These are phyloP conservation scores for Drosophila arizonae DNA, from an alignment of 1,140 invertebrate genomes.

Conservation along the genomic window DNA sequence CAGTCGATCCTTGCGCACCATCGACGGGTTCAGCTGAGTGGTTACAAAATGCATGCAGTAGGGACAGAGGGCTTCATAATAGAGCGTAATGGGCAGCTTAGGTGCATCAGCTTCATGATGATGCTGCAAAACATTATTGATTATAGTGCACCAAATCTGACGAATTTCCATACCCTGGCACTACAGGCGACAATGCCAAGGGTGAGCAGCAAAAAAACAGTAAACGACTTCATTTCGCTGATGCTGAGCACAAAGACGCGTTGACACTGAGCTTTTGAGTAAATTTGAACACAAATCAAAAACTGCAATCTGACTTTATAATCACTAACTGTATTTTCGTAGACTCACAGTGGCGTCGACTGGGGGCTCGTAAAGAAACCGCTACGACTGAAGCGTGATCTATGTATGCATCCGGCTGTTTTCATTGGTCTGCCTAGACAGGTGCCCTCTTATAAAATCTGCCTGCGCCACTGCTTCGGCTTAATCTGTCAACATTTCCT, in stretches of 20 bases:
- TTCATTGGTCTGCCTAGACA: too few species aligned
- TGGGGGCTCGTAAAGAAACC: background rate
- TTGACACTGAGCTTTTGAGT: slow-evolving; percentile 30
- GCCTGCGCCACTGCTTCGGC: slow-evolving; percentile 19
- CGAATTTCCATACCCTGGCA: slow-evolving; percentile 4
- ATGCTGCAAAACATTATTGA: slow-evolving; percentile 29
- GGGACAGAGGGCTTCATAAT: slow-evolving; percentile 75
- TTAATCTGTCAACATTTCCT: slow-evolving; percentile 39
- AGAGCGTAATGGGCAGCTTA: slow-evolving; percentile 59
- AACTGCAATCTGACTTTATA: slow-evolving; percentile 9
- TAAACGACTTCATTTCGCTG: slow-evolving; percentile 6
- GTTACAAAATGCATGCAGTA: slow-evolving; percentile 73
- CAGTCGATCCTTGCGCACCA: slow-evolving; percentile 46
- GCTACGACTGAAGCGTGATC: too few species aligned
- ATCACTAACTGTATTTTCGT: slow-evolving; percentile 10
- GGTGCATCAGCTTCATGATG: background rate
- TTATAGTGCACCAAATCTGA: background rate
- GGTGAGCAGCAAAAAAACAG: background rate
- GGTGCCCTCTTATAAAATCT: too few species aligned
- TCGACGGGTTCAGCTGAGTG: slow-evolving; percentile 54
- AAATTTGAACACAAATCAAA: slow-evolving; percentile 11
- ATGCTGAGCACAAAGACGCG: background rate
- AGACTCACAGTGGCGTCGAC: slow-evolving; percentile 2
- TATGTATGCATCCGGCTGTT: too few species aligned
- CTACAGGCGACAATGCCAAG: background rate